A percentile compares a stretch with the other conserved stretches of the same genome.
Conservation (phyloP, 2,888 invertebrate species). For the Temnothorax rugatulus region DNA sequence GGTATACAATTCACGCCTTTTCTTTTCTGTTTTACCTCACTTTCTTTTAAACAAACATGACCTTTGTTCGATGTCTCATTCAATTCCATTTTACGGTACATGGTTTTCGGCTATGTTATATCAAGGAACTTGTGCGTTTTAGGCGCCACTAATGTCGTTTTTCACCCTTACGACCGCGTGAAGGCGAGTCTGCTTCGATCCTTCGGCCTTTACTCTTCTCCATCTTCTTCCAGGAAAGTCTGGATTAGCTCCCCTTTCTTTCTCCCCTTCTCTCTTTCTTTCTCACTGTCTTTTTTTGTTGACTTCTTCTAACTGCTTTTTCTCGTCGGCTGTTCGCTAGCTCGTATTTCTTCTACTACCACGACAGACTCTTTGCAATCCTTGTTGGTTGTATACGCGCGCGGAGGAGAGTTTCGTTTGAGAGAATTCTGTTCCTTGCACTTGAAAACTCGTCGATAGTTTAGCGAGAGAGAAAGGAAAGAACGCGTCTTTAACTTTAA, state of each 20-base stretch:
- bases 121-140: constrained; percentile 74
- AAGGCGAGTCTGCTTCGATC: constrained; percentile 55
- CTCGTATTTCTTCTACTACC: constrained; percentile 37
- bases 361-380: background rate
- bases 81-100: constrained; percentile 66
- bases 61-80: background rate
- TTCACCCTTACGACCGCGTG: constrained; percentile 63
- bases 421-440: constrained; percentile 36
- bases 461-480: background rate
- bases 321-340: constrained; percentile 44
- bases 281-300: constrained; percentile 39
- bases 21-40: background rate
- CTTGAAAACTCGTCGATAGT: constrained; percentile 50
- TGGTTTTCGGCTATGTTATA: constrained; percentile 58
- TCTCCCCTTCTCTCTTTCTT: background rate
- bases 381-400: background rate
- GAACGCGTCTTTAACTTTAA: constrained; percentile 37
- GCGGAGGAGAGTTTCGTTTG: constrained; percentile 21
- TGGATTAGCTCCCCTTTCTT: constrained; percentile 31
- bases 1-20: background rate
- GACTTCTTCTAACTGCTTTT: constrained; percentile 46
- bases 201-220: constrained; percentile 52
- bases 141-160: constrained; percentile 67
- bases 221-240: constrained; percentile 34
- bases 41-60: background rate